Conservation (phyloP, 2,797 vertebrate species). For the Morus bassanus region DNA sequence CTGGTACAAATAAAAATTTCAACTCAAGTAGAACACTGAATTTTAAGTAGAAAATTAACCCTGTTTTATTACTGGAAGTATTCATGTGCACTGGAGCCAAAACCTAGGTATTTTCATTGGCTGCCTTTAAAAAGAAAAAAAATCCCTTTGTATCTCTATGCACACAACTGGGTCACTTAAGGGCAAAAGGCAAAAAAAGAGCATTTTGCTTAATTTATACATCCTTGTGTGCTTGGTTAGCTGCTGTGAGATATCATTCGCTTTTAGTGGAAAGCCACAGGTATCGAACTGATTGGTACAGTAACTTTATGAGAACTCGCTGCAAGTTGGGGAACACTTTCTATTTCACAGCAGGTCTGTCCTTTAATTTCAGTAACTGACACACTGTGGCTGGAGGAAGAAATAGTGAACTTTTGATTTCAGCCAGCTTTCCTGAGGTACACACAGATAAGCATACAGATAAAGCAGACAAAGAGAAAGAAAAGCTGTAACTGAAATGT, state of each 20-base stretch:
- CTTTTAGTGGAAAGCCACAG: conserved; percentile 17
- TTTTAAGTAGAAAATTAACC: neutral
- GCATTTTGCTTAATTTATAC: neutral
- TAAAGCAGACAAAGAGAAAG: neutral
- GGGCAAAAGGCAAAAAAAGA: neutral
- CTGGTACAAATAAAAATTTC: neutral
- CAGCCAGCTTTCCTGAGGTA: neutral
- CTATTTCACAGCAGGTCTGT: conserved; percentile 1
- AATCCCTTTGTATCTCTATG: neutral
- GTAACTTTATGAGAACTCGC: neutral
- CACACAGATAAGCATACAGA: neutral
- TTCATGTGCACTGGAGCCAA: neutral
- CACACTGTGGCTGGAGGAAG: neutral
- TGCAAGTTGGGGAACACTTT: neutral
- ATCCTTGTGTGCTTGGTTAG: neutral
- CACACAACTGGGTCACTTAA: neutral
- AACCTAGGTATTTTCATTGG: neutral
- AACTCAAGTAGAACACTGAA: neutral
- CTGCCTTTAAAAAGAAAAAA: neutral
- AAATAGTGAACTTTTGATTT: conserved; percentile 13
- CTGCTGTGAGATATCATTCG: neutral
- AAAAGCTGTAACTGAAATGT: neutral
- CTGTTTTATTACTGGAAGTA: neutral
- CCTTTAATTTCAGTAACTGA: conserved; percentile 12
- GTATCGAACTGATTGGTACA: neutral